phyloP scores from a whole-genome alignment of 2,113 vertebrate species.

The Otus sunia region DNA sequence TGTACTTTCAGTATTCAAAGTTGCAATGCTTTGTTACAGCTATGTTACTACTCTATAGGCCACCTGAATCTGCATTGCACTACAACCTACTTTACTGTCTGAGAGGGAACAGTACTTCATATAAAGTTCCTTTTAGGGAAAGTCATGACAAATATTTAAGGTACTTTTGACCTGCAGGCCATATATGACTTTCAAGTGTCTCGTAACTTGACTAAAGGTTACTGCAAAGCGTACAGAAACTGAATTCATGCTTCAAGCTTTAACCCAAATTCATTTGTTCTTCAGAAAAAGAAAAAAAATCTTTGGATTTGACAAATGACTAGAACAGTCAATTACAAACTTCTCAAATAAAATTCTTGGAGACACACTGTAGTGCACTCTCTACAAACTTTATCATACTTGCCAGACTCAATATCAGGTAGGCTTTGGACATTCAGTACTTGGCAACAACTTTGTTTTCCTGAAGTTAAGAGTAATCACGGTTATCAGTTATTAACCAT shows the following conservation, averaged over 20 bases:
- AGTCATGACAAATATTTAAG: neutral
- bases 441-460: neutral
- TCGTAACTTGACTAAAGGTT: neutral
- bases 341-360: too few species aligned
- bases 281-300: neutral
- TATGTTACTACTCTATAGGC: neutral
- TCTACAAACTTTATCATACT: neutral
- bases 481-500: neutral
- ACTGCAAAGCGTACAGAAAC: neutral
- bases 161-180: neutral
- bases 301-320: neutral
- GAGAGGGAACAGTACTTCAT: neutral
- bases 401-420: neutral
- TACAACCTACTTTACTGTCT: neutral
- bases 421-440: neutral
- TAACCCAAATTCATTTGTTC: neutral
- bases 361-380: neutral
- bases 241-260: neutral
- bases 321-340: neutral
- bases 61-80: neutral
- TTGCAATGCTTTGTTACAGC: neutral
- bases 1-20: neutral
- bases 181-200: neutral
- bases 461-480: neutral
- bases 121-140: neutral